A percentile compares a stretch with the other conserved stretches of the same genome.
These are phyloP conservation scores for Drosophila rhopaloa DNA, from an alignment of 1,140 invertebrate genomes.

Conservation along the genomic window DNA sequence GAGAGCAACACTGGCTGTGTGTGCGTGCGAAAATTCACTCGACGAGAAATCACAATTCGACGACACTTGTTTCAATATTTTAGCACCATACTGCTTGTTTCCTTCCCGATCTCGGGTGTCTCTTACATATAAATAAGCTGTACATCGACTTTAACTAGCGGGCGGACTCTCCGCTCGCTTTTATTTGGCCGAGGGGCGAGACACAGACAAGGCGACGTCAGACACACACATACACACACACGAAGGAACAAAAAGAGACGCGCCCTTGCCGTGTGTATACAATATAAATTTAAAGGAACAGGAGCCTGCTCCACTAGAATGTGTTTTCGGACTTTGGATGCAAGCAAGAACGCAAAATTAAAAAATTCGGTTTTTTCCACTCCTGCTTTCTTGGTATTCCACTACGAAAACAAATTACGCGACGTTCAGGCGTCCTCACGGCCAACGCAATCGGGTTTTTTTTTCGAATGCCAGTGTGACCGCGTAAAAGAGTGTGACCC, in stretches of 20 bases:
- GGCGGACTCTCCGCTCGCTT: too few relatives aligned
- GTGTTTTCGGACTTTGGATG: not conserved
- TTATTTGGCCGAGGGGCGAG: constrained; percentile 26
- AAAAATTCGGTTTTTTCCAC: constrained; percentile 10
- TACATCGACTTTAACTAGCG: constrained; percentile 12
- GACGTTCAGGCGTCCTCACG: constrained; percentile 18
- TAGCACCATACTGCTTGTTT: constrained; percentile 25
- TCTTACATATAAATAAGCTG: constrained; percentile 38
- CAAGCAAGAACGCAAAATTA: not conserved
- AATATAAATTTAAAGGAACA: constrained; percentile 2
- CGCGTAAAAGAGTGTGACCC: too few relatives aligned
- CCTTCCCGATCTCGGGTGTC: constrained; percentile 23
- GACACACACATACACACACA: constrained; percentile 29
- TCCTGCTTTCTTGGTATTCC: constrained; percentile 29
- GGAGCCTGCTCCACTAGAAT: not conserved
- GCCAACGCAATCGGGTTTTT: constrained; percentile 32
- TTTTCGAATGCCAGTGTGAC: constrained; percentile 17
- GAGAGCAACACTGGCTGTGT: constrained; percentile 25
- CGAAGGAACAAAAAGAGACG: constrained; percentile 52
- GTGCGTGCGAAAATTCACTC: constrained; percentile 44
- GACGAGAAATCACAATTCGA: constrained; percentile 54
- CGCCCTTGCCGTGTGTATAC: constrained; percentile 44
- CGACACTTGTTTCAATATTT: constrained; percentile 69
- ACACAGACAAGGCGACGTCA: constrained; percentile 37
- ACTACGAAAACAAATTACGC: constrained; percentile 53